Conservation (phyloP, 2,113 vertebrate species). For the Gobiocypris rarus region DNA sequence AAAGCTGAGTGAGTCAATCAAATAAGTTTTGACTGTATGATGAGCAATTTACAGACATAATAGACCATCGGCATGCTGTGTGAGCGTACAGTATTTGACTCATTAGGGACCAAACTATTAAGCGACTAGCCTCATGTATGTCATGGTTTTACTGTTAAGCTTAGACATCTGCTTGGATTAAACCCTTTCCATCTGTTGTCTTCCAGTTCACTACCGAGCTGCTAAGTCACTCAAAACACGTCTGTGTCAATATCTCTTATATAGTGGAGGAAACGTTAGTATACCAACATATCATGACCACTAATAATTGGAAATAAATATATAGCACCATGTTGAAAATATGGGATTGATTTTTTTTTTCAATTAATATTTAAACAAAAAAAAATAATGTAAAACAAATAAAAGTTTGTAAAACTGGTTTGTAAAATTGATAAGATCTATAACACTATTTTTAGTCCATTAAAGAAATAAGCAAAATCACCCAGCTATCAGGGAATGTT, state of each 20-base stretch:
- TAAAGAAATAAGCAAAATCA: neutral
- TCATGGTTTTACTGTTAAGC: slow-evolving; percentile 38
- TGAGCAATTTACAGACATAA: neutral
- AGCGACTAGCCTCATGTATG: slow-evolving; percentile 1
- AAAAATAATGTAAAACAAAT: neutral
- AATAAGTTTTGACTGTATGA: neutral
- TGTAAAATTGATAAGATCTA: neutral
- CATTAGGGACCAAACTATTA: neutral
- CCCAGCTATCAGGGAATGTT: too few relatives aligned
- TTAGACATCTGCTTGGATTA: slow-evolving; percentile 46
- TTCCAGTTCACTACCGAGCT: slow-evolving; percentile 10
- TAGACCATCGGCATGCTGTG: neutral
- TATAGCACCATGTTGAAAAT: too few relatives aligned
- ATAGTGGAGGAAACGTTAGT: neutral
- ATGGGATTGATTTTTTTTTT: too few relatives aligned
- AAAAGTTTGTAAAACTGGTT: too few relatives aligned
- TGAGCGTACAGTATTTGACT: neutral
- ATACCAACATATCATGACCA: neutral
- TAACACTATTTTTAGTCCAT: neutral
- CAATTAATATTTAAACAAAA: too few relatives aligned
- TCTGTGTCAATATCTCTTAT: neutral
- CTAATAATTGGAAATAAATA: neutral
- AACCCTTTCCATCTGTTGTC: slow-evolving; percentile 42
- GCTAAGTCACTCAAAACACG: neutral
- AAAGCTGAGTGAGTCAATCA: neutral